phyloP scores from a whole-genome alignment of 1,140 invertebrate species.

The Nasonia longicornis region DNA sequence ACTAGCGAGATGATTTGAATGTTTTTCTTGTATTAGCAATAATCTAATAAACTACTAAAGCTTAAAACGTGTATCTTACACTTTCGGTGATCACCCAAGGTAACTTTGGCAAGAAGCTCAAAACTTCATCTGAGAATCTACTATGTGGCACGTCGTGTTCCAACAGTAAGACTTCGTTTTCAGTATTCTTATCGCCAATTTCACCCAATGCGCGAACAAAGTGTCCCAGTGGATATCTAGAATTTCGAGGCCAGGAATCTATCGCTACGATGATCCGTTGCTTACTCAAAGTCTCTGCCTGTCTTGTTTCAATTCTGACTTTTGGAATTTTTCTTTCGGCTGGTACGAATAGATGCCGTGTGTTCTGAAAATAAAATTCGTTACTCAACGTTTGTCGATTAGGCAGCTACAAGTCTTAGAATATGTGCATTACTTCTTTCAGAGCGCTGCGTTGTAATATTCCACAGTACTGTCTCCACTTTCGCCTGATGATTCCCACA shows the following conservation, averaged over 20 bases:
- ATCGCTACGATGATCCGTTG: conserved; percentile 93
- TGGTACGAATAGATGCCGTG: conserved; percentile 88
- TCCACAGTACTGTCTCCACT: conserved; percentile 97
- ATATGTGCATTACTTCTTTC: conserved; percentile 72
- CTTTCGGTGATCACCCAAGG: conserved; percentile 91
- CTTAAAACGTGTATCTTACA: conserved; percentile 65
- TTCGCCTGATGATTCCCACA: conserved; percentile 95
- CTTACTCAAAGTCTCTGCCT: conserved; percentile 82
- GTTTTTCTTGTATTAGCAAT: neutral
- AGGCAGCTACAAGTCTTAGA: neutral
- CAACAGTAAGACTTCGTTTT: conserved; percentile 94
- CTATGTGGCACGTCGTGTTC: conserved; percentile 98
- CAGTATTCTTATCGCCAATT: conserved; percentile 89
- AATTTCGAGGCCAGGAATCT: conserved; percentile 92
- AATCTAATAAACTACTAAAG: neutral
- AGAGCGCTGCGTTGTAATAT: conserved; percentile 86
- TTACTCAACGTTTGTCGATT: neutral
- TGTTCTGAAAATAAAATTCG: conserved; percentile 68
- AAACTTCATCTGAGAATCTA: conserved; percentile 93
- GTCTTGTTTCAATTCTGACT: conserved; percentile 91
- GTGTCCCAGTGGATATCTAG: conserved; percentile 85
- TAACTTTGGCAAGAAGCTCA: conserved; percentile 90
- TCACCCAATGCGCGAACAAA: conserved; percentile 88
- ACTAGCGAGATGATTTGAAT: neutral
- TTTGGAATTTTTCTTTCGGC: conserved; percentile 91